Evolutionary conservation across 1,140 invertebrate species (phyloP).

Genomic region (Gryllus bimaculatus): DNA sequence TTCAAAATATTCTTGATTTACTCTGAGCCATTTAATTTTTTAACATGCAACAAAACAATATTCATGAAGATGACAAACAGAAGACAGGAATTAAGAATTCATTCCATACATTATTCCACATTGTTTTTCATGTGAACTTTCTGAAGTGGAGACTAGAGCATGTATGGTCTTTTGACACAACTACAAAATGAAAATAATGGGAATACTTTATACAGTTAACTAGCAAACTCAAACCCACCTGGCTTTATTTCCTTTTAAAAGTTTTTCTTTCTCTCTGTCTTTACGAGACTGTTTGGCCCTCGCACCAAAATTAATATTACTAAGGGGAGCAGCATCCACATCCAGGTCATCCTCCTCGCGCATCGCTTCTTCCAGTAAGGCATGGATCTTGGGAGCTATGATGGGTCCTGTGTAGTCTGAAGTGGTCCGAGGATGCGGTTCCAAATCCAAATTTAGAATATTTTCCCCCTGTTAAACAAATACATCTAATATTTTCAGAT

Average conservation of each 20-base stretch:
- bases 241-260: conserved; percentile 16
- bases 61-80: too few species aligned
- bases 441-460: conserved; percentile 70
- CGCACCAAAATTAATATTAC: neutral
- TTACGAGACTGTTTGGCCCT: conserved; percentile 9
- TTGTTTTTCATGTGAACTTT: too few species aligned
- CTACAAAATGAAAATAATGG: too few species aligned
- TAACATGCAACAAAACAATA: neutral
- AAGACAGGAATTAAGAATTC: too few species aligned
- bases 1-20: neutral
- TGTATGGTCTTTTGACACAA: too few species aligned
- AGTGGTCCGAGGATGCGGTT: conserved; percentile 68
- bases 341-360: conserved; percentile 63
- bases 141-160: too few species aligned
- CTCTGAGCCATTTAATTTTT: neutral
- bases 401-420: conserved; percentile 65
- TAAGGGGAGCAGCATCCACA: conserved; percentile 45
- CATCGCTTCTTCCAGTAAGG: conserved; percentile 62
- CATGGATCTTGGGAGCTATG: conserved; percentile 60
- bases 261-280: conserved; percentile 15
- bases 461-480: conserved; percentile 58
- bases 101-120: too few species aligned
- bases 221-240: conserved; percentile 14
- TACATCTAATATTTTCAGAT: neutral
- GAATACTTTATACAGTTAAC: too few species aligned